Evolutionary conservation across 2,113 vertebrate species (phyloP).

Genomic region (Cervus canadensis): DNA sequence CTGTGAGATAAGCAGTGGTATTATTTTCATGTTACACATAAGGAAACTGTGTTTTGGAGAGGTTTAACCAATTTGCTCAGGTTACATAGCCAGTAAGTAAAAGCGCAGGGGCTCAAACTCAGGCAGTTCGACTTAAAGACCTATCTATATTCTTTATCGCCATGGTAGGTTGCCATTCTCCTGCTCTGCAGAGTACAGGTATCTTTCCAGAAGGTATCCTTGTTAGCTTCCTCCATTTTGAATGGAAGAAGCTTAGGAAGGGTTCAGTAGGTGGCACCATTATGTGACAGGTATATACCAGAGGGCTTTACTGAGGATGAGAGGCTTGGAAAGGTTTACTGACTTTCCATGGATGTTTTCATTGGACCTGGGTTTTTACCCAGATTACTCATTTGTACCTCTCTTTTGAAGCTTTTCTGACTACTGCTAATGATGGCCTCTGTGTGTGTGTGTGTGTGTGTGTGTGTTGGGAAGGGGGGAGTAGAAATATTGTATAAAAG

Average conservation of each 20-base stretch:
- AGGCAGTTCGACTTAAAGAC: neutral
- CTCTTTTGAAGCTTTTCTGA: neutral
- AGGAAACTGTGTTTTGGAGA: neutral
- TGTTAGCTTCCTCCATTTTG: neutral
- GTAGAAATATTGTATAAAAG: neutral
- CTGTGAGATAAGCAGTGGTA: neutral
- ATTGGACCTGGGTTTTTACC: neutral
- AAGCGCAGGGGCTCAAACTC: neutral
- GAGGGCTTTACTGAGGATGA: neutral
- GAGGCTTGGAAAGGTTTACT: neutral
- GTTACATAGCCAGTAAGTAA: neutral
- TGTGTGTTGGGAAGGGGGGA: neutral
- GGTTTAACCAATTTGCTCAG: neutral
- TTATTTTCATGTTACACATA: neutral
- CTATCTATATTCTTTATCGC: neutral
- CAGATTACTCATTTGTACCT: neutral
- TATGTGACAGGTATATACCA: neutral
- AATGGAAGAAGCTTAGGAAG: neutral
- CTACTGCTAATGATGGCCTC: neutral
- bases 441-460: neutral
- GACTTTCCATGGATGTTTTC: neutral
- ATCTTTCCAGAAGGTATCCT: neutral
- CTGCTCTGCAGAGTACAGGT: neutral
- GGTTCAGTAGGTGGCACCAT: neutral
- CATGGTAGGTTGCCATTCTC: neutral